These are phyloP conservation scores for Macquaria australasica DNA, from an alignment of 2,113 vertebrate genomes.

Conservation along the genomic window DNA sequence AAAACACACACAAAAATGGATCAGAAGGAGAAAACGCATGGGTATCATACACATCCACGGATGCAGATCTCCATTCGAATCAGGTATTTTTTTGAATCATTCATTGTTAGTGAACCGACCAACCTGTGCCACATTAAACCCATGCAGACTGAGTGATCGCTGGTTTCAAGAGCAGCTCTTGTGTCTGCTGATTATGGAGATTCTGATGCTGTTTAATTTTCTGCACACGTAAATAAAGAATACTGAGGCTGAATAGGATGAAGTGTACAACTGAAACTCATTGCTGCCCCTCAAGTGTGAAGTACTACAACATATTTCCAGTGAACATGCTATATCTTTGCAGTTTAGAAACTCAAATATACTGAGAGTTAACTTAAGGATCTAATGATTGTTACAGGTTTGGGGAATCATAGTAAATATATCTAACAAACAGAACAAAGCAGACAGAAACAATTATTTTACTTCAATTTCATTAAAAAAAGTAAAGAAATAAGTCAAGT, in stretches of 20 bases:
- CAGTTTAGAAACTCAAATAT: too few relatives aligned
- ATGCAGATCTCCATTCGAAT: constrained; percentile 3
- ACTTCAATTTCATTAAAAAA: neutral
- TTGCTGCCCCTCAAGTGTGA: neutral
- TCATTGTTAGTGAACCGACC: neutral
- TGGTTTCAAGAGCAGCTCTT: neutral
- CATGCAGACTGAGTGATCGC: neutral
- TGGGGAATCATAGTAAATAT: neutral
- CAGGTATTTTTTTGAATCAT: neutral
- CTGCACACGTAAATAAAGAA: neutral
- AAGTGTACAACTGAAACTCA: neutral
- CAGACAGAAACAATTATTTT: neutral
- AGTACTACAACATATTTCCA: neutral
- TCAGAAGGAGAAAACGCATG: neutral
- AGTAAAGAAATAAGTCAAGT: neutral
- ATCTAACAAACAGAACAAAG: neutral
- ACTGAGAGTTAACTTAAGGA: neutral
- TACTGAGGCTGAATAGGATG: neutral
- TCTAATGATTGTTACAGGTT: neutral
- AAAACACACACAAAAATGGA: neutral
- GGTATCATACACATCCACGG: neutral
- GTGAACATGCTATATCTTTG: too few relatives aligned
- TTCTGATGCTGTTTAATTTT: neutral
- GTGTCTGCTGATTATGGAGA: neutral
- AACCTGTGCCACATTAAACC: neutral